Evolutionary conservation across 2,888 invertebrate species (phyloP), one percentile per base, ranked within the genome.

Genomic region (Miltochrista miniata): DNA sequence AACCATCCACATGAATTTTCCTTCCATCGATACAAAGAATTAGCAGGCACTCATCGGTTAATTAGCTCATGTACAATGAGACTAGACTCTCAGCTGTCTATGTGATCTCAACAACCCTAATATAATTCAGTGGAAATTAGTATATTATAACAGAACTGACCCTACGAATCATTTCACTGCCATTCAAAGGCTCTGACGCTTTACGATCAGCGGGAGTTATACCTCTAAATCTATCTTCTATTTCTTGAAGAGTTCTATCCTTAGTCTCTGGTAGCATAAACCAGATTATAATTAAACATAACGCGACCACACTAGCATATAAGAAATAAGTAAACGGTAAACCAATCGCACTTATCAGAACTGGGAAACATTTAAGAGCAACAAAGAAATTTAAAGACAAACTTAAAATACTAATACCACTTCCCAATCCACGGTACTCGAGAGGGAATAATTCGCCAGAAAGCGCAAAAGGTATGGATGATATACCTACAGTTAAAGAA

Each of bases 401-500:
- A 15, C 93, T 92, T 54, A 93, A 90, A 1, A 94, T 91, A 38
- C 94, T 93, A 9, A 95, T 82, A 0, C 95, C 94, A 10, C 95
- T 93, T 1, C 95, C 95, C 4, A 94, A 78, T 0, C 94, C 94
- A 46, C 95, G 86, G 45, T 93, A 93, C 48, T 92, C 92, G 39
- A 93, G 82, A 0, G 95, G 92, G 72, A 95, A 95, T 18, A 96
- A 90, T 75, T 96, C 96, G 0, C 95, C 95, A 46, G 94, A 93
- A 81, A 96, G 90, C 11, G 95, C 93, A 87, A 95, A 96, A 0
- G 96, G 95, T 56, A 96, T 82, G 0, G 95, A 94, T 4, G 94
- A 90, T 52, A 94, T 86, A 1, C 95, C 95, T 8, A 93, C 83
- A 9, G 93, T 90, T 41, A 94, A 80, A 15, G 93, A 93, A 9